These are phyloP conservation scores for Ranitomeya variabilis DNA, from an alignment of 2,113 vertebrate species.

Conservation along the genomic window DNA sequence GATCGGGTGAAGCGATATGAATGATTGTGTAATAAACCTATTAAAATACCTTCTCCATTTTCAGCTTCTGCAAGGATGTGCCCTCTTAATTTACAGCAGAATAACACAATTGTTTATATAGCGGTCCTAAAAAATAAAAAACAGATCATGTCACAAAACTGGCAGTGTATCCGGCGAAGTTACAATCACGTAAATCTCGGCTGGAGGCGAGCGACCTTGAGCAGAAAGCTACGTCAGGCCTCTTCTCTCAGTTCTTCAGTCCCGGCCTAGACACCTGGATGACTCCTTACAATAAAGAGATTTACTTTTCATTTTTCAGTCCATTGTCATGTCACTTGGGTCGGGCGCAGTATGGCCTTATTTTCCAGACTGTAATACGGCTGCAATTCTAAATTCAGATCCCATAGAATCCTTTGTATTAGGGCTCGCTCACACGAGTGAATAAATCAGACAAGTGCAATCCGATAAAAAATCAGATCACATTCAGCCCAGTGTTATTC, in stretches of 20 bases:
- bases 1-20: not conserved
- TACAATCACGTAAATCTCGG: slow-evolving; percentile 36
- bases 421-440: not conserved
- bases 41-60: slow-evolving; percentile 17
- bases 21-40: slow-evolving; percentile 26
- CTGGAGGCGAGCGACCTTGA: slow-evolving; percentile 17
- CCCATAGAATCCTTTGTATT: not conserved
- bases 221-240: slow-evolving; percentile 5
- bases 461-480: no score
- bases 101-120: slow-evolving; percentile 52
- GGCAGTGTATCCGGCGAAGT: slow-evolving; percentile 17
- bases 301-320: not conserved
- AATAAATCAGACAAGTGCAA: no score
- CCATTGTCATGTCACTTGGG: not conserved
- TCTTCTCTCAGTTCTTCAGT: not conserved
- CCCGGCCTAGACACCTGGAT: not conserved
- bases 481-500: no score
- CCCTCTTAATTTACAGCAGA: slow-evolving; percentile 34
- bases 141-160: slow-evolving; percentile 41
- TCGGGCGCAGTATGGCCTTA: not conserved
- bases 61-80: not conserved
- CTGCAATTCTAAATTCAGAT: not conserved
- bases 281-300: not conserved
- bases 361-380: not conserved
- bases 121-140: slow-evolving; percentile 47